Base-by-base conservation (phyloP, 2,113 vertebrate genomes). In the Coracopsis vasa region DNA sequence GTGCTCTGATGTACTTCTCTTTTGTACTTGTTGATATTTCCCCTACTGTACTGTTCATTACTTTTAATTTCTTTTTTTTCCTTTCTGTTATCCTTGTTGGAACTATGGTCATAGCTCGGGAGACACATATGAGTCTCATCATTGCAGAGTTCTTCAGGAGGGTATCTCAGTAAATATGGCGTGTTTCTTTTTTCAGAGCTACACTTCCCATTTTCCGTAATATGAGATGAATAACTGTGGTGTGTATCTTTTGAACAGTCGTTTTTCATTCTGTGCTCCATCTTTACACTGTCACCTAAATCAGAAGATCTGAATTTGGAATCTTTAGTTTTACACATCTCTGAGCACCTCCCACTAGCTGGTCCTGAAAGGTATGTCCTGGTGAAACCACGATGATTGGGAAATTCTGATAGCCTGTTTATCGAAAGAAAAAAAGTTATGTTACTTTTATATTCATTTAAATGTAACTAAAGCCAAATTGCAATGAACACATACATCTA, bases 401-500 rank as follows among this genome's bases (percentile, higher is more conserved):
- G 97, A 96, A 97, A 97, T 80, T 98, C 98, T 0, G 84, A 97
- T 2, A 98, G 88, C 80, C 98, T 98, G 80, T 96, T 96, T 37
- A 69, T 19, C 53, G 64, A 92, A 56, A 94, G 33, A 88, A 37
- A 90, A 5, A 81, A 12, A 90, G 67, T 78, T 72, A 51, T 10
- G 21, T 44, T 92, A 74, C 71, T 86, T 72, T 44, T 0, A 54
- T 75, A 72, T 50, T 50, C 83, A 95, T 45, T 54, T 75, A 79
- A 88, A 80, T n/a, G 53, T 51, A 92, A 67, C 33, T 62, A 9
- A 75, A 90, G 25, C 8, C 11, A 2, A 81, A 81, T 35, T 58
- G 33, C 47, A 83, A 39, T 29, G 20, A 90, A 88, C 33, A 11
- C 9, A 7, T 7, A 2, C 16, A 15, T 61, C 50, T 72, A 54